phyloP scores from a whole-genome alignment of 2,113 vertebrate species.

The Hepsetus odoe region DNA sequence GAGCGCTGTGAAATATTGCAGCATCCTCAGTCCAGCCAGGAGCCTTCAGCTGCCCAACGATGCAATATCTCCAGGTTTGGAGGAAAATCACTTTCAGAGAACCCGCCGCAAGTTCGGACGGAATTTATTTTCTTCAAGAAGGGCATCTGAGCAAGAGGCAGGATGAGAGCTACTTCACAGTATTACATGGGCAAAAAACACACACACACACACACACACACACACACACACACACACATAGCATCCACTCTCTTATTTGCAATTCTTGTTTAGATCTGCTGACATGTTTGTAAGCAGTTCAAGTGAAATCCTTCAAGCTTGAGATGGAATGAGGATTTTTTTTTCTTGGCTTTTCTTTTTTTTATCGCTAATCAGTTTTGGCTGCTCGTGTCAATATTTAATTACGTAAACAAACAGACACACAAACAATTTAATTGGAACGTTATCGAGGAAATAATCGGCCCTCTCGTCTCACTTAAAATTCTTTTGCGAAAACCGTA shows the following conservation, averaged over 20 bases:
- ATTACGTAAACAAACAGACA: slow-evolving; percentile 72
- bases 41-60: slow-evolving; percentile 29
- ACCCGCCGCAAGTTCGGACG: slow-evolving; percentile 3
- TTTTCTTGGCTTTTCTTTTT: slow-evolving; percentile 24
- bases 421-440: slow-evolving; percentile 71
- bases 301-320: slow-evolving; percentile 60
- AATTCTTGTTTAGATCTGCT: slow-evolving; percentile 42
- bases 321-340: slow-evolving; percentile 47
- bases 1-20: slow-evolving; percentile 56
- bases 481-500: slow-evolving; percentile 71
- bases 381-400: slow-evolving; percentile 71
- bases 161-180: slow-evolving; percentile 2
- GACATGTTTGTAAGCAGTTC: slow-evolving; percentile 56
- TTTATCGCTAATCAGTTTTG: slow-evolving; percentile 67
- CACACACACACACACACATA: background rate
- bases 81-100: slow-evolving; percentile 35
- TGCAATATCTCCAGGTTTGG: slow-evolving; percentile 47
- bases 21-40: slow-evolving; percentile 34
- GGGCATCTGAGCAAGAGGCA: background rate
- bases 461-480: slow-evolving; percentile 62
- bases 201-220: slow-evolving; percentile 11
- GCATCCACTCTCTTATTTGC: slow-evolving; percentile 13
- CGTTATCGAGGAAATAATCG: slow-evolving; percentile 67
- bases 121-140: slow-evolving; percentile 38
- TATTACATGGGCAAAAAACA: slow-evolving; percentile 5